Base-by-base conservation (phyloP, 2,797 vertebrate species). In the Chrosomus eos region DNA sequence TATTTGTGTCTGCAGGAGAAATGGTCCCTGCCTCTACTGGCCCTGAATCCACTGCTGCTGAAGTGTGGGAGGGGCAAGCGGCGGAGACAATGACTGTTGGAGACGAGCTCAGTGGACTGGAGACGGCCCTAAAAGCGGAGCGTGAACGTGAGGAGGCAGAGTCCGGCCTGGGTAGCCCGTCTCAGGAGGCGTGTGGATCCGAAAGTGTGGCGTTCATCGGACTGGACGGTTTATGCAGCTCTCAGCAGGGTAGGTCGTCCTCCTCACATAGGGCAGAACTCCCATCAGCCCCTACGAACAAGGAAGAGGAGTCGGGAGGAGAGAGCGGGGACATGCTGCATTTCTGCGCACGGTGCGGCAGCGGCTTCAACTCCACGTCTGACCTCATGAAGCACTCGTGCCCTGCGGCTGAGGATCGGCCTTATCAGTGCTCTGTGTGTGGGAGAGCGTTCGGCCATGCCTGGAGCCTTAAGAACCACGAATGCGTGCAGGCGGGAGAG, bases 391-490 rank as follows among this genome's bases (percentile, higher is more conserved):
- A 95, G 18, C 95, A 96, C 88, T 93, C 93, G 0, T 96, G 95
- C 84, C 94, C 94, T 19, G 90, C 95, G 8, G 92, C 92, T 40
- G 97, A 97, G 62, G 97, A 97, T 85, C 95, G 95, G 81, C 95
- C 96, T 0, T 98, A 95, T 40, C 96, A 96, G 5, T 99, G 98
- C 71, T 95, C 96, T 1, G 95, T 96, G 82, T 99, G 98, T 8
- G 96, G 96, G 86, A 97, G 97, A 58, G 95, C 96, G 6, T 99
- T 98, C 10, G 97, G 96, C 89, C 97, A 99, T 72, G 94, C 97
- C 82, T 97, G 97, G 94, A 97, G 96, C 81, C 95, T 98, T 55
- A 98, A 98, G 36, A 97, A 96, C 89, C 97, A 98, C 43, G 96
- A 98, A 92, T 97, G 97, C 53, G 96, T 96, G 9, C 97, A 97